Conservation (phyloP, 2,113 vertebrate genomes). For the Poeciliopsis turrubarensis region DNA sequence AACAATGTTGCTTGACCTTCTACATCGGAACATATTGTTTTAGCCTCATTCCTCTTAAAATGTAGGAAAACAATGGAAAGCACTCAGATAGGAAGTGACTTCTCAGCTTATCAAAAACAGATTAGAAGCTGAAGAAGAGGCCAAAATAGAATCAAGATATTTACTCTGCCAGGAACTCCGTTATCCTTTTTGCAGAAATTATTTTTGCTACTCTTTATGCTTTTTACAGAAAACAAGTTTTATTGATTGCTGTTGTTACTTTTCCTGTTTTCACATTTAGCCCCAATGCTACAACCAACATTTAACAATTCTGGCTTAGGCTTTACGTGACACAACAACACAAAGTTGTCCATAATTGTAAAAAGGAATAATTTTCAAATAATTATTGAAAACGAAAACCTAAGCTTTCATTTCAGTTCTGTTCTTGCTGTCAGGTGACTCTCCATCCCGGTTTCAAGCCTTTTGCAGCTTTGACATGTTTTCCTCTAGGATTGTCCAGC, state of each 20-base stretch:
- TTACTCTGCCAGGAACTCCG: neutral
- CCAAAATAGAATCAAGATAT: constrained; percentile 55
- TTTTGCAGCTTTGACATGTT: neutral
- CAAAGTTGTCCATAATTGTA: neutral
- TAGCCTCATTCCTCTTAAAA: constrained; percentile 79
- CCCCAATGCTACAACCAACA: neutral
- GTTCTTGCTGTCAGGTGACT: neutral
- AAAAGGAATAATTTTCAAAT: neutral
- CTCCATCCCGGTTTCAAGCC: neutral
- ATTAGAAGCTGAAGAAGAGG: constrained; percentile 78
- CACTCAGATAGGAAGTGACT: constrained; percentile 77
- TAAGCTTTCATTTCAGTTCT: neutral
- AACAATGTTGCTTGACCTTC: constrained; percentile 84
- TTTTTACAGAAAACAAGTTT: neutral
- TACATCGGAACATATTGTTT: constrained; percentile 82
- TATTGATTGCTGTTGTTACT: neutral
- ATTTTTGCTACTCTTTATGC: neutral
- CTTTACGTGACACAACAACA: neutral
- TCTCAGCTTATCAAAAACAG: constrained; percentile 78
- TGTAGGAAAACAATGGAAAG: constrained; percentile 75
- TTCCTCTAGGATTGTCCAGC: neutral
- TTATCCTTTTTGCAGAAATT: neutral
- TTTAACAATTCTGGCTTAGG: neutral
- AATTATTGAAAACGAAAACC: no score
- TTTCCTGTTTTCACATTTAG: neutral